These are phyloP conservation scores for Neopelma chrysocephalum DNA, from an alignment of 2,797 vertebrate species.

Conservation along the genomic window DNA sequence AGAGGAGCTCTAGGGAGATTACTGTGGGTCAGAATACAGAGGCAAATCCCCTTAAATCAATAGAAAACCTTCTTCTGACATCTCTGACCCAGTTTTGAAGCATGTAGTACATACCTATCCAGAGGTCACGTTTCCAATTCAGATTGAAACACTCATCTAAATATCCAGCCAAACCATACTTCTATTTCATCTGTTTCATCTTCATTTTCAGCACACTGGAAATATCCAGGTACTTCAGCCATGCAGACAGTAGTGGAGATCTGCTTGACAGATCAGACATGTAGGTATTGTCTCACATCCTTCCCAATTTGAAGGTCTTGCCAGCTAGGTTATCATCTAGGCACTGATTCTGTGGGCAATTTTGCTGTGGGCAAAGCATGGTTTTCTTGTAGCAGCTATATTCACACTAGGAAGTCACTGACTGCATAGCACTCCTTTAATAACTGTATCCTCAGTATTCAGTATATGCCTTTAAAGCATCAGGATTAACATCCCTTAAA, in stretches of 20 bases:
- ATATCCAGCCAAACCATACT: not conserved
- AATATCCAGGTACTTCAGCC: not conserved
- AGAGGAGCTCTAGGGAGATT: not conserved
- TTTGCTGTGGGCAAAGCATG: not conserved
- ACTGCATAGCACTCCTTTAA: not conserved
- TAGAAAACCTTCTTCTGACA: not conserved
- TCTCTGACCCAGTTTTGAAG: not conserved
- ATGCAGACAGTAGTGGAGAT: not conserved
- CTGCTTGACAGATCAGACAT: not conserved
- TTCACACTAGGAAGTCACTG: not conserved
- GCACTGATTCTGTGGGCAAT: not conserved
- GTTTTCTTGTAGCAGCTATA: not conserved
- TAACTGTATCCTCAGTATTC: constrained; percentile 5
- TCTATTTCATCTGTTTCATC: not conserved
- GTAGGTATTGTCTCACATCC: not conserved
- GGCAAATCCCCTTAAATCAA: not conserved
- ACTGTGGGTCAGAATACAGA: not conserved
- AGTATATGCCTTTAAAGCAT: constrained; percentile 15
- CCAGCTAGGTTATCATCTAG: not conserved
- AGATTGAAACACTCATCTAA: not conserved
- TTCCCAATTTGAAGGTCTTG: not conserved
- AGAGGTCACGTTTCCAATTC: not conserved
- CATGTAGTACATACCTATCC: not conserved
- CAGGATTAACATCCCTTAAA: constrained; percentile 26
- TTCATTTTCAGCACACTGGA: not conserved